Evolutionary conservation across 2,888 invertebrate genomes (phyloP).

Genomic region (Agonum fuliginosum): DNA sequence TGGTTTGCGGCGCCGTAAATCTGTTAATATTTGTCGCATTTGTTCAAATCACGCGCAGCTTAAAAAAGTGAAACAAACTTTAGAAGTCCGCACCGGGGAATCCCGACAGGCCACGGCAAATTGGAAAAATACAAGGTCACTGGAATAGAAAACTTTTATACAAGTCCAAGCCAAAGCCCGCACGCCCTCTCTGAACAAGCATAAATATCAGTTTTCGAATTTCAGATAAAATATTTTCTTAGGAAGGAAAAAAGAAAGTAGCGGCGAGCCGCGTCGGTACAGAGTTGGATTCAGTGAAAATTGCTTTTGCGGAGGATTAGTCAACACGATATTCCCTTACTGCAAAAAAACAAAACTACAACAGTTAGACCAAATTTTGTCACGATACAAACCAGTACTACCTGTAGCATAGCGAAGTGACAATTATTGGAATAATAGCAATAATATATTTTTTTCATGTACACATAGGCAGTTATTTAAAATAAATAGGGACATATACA

Average conservation of each 20-base stretch:
- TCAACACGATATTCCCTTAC: no score
- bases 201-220: slow-evolving; percentile 60
- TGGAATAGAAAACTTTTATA: slow-evolving; percentile 52
- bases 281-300: slow-evolving; percentile 24
- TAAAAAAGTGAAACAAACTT: slow-evolving; percentile 57
- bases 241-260: slow-evolving; percentile 36
- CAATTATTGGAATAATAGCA: no score
- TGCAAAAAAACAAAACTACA: background rate
- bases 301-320: slow-evolving; percentile 31
- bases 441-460: no score
- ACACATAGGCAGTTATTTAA: no score
- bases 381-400: no score
- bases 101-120: slow-evolving; percentile 41
- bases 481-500: no score
- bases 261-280: slow-evolving; percentile 17
- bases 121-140: slow-evolving; percentile 59
- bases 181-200: slow-evolving; percentile 48
- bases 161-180: slow-evolving; percentile 18
- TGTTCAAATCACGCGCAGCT: slow-evolving; percentile 57
- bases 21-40: slow-evolving; percentile 59
- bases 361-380: background rate
- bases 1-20: slow-evolving; percentile 34
- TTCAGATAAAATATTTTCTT: slow-evolving; percentile 57
- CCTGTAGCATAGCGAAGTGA: no score
- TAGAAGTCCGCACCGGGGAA: slow-evolving; percentile 44